Base-by-base conservation (phyloP, 2,797 vertebrate species). In the Sebastes glaucus region DNA sequence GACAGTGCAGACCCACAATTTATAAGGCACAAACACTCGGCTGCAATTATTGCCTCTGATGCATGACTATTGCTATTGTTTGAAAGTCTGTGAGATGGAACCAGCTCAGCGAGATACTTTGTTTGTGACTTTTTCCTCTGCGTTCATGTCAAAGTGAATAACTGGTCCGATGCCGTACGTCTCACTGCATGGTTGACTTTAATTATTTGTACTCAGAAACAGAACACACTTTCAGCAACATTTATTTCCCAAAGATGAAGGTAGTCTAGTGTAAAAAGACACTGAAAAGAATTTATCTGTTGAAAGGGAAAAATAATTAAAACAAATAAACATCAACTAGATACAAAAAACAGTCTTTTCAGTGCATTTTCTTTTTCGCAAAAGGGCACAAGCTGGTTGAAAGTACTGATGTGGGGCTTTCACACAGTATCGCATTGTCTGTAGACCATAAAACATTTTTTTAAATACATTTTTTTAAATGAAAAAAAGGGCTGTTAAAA, bases 31-130 rank as follows among this genome's bases (percentile, higher is more conserved):
- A 87, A 89, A 86, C 90, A 89, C 87, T 92, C 82, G 73, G 77
- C 82, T 77, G 82, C 83, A 90, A 88, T 90, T 87, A 91, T 88
- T 88, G 87, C 78, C 85, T 87, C 87, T 87, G 86, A 92, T 89
- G 93, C 91, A 88, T 92, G 90, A 92, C 91, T 91, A 80, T 87
- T 92, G 81, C 91, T 89, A 88, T 93, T 93, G 92, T 95, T 91
- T 90, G 53, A 87, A 77, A 90, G 76, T 89, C 88, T 83, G 78
- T 83, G 88, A 91, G 77, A 89, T 85, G 86, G 90, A 92, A 91
- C 89, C 66, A 35, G 61, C 80, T 86, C 76, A 65, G 85, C 65
- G 27, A 81, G 75, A 75, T 53, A 72, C 71, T 88, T 82, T 86
- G 81, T 91, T 87, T 86, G 80, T 78, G 78, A 81, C 71, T 83